Base-by-base conservation (phyloP, 2,113 vertebrate genomes). In the Hypocryptadius cinnamomeus region DNA sequence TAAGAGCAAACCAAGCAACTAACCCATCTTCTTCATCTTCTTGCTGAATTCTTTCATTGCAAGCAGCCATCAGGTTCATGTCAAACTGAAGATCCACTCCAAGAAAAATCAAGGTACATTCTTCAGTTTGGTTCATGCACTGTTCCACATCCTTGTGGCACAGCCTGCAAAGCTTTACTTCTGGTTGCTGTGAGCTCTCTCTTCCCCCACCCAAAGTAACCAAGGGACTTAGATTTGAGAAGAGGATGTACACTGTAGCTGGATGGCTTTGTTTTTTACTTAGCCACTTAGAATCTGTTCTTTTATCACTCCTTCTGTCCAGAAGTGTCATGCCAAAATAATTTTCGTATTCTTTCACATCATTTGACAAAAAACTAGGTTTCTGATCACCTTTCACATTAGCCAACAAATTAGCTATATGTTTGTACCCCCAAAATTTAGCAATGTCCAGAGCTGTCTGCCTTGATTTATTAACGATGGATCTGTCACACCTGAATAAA, bases 381-480 rank as follows among this genome's bases (percentile, higher is more conserved):
- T 79, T 93, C 30, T 90, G 74, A 13, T 87, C 92, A 40, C 79
- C 87, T 74, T 95, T 97, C 14, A 94, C 87, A 65, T 94, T 94
- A 50, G 96, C 69, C 86, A 99, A 87, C 87, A 99, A 97, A 94
- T 97, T 86, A 90, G 96, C 97, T 93, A 99, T 97, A 91, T 99
- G 98, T 60, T 97, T 97, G 97, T 99, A 98, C 16, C 99, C 99
- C 99, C 99, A 99, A 97, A 99, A 99, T 92, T 96, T 97, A 92
- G 99, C 98, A 66, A 99, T 98, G 53, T 99, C 99, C 74, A 98
- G 96, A 78, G 99, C 99, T 20, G 98, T 99, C 93, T 99, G 99
- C 9, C 96, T 98, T 35, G 99, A 98, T 64, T 97, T 97, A 97
- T 99, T 99, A 70, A 98, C 65, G 2, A 96, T 44, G 64, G 97